These are phyloP conservation scores for Microtus ochrogaster DNA, from an alignment of 2,113 vertebrate species.

Conservation along the genomic window DNA sequence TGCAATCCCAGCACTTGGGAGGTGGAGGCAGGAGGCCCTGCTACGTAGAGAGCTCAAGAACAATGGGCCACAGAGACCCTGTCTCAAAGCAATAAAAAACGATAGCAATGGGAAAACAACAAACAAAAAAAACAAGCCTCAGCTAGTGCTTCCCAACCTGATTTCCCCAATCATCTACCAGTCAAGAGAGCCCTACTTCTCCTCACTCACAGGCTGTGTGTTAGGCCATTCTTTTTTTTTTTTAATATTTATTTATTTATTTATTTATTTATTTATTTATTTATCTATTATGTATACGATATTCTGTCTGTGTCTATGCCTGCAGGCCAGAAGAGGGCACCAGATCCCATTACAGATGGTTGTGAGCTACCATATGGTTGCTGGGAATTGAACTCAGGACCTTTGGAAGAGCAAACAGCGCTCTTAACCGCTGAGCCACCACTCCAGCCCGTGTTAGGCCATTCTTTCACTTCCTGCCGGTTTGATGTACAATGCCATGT, in stretches of 20 bases:
- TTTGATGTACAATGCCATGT: rapidly evolving
- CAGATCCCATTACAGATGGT: too few relatives aligned
- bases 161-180: rapidly evolving
- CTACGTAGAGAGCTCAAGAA: neutral
- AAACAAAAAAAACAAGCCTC: neutral
- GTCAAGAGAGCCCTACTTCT: neutral
- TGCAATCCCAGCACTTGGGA: neutral
- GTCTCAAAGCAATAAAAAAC: neutral
- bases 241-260: too few relatives aligned
- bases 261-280: too few relatives aligned
- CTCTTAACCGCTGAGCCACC: too few relatives aligned
- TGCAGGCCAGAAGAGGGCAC: too few relatives aligned
- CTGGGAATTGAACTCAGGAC: too few relatives aligned
- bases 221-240: rapidly evolving
- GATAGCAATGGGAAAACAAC: neutral
- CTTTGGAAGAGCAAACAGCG: too few relatives aligned
- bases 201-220: rapidly evolving
- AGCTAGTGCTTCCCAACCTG: neutral
- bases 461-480: too few relatives aligned
- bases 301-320: too few relatives aligned
- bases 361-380: too few relatives aligned
- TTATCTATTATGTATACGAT: too few relatives aligned
- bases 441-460: too few relatives aligned
- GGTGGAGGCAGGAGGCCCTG: neutral
- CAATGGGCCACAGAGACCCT: neutral